Conservation (phyloP, 2,888 invertebrate genomes). For the Sipunculus nudus region DNA sequence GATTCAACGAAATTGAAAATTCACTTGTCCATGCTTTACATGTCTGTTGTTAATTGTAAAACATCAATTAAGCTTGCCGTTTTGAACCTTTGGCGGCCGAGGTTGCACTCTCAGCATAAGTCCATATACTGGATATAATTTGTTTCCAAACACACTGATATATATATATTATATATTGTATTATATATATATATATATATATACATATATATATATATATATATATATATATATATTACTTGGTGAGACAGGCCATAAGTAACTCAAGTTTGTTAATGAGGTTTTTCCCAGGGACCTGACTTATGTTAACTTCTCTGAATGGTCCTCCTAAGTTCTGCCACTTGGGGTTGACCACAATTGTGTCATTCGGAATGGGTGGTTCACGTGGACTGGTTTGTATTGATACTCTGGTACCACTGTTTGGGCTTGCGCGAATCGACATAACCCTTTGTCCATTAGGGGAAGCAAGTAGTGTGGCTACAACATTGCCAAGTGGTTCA, state of each 20-base stretch:
- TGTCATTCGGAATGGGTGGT: constrained; percentile 77
- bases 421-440: constrained; percentile 89
- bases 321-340: constrained; percentile 95
- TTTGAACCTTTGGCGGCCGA: too few species aligned
- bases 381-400: constrained; percentile 85
- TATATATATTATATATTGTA: not conserved
- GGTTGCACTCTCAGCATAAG: too few species aligned
- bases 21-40: too few species aligned
- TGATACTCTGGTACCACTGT: constrained; percentile 85
- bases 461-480: constrained; percentile 88
- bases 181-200: not conserved
- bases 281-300: constrained; percentile 95
- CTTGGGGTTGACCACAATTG: constrained; percentile 85
- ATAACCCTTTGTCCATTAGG: constrained; percentile 86
- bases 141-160: too few species aligned
- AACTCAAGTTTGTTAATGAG: constrained; percentile 96
- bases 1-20: too few species aligned
- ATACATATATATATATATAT: constrained; percentile 3
- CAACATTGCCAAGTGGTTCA: constrained; percentile 91
- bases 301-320: constrained; percentile 80
- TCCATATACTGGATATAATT: too few species aligned
- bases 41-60: too few species aligned
- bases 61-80: too few species aligned
- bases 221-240: constrained; percentile 4
- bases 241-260: constrained; percentile 78